A percentile compares a stretch with the other conserved stretches of the same genome.
phyloP scores from a whole-genome alignment of 2,797 vertebrate genomes.

The Sebastes steindachneri region DNA sequence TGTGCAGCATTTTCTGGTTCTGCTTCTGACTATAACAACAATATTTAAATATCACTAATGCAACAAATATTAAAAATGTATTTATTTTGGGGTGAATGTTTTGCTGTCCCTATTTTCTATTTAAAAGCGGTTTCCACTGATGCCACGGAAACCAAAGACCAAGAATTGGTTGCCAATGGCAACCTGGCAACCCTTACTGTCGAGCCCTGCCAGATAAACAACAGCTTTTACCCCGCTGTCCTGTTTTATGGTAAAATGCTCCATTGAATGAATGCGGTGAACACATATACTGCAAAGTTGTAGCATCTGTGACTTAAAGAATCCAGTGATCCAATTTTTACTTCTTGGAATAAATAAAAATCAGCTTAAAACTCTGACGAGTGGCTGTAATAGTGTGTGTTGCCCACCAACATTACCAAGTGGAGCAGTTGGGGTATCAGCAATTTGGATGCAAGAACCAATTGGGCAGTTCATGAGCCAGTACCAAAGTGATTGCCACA shows the following conservation, averaged over 20 bases:
- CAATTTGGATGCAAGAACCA: slow-evolving; percentile 8
- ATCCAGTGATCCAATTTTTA: slow-evolving; percentile 3
- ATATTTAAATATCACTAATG: too few relatives aligned
- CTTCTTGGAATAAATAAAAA: slow-evolving; percentile 20
- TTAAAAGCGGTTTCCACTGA: too few relatives aligned
- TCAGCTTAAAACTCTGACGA: not conserved
- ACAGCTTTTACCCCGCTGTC: not conserved
- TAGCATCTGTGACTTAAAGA: slow-evolving; percentile 19
- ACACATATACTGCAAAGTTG: not conserved
- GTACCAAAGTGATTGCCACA: not conserved
- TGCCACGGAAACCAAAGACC: not conserved
- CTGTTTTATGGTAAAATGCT: not conserved
- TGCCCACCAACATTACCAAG: slow-evolving; percentile 10
- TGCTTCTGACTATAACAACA: too few relatives aligned
- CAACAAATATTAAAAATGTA: too few relatives aligned
- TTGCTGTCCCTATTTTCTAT: too few relatives aligned
- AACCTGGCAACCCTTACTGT: not conserved
- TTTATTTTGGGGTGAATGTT: too few relatives aligned
- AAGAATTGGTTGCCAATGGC: not conserved
- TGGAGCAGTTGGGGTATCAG: slow-evolving; percentile 17
- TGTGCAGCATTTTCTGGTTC: too few relatives aligned
- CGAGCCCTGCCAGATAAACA: not conserved
- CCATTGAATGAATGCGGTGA: not conserved
- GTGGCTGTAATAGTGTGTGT: not conserved
- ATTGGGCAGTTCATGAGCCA: slow-evolving; percentile 11